Evolutionary conservation across 2,888 invertebrate species (phyloP).

Genomic region (Neoaliturus tenellus): DNA sequence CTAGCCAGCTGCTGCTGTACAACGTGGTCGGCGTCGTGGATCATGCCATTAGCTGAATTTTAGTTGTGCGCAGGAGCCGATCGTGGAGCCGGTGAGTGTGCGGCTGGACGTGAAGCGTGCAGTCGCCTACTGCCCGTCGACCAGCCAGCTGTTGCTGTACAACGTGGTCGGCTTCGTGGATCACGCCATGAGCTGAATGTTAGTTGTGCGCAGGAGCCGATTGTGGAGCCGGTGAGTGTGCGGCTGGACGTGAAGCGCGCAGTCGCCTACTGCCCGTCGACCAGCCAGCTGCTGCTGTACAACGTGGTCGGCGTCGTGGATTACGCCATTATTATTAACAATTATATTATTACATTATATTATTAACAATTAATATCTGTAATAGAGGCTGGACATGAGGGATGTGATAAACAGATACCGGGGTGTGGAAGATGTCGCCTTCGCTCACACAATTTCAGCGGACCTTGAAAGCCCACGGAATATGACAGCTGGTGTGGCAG

Average conservation of each 20-base stretch:
- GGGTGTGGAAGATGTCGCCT: too few species aligned
- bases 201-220: conserved; percentile 77
- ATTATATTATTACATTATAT: too few species aligned
- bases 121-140: conserved; percentile 71
- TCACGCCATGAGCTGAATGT: too few species aligned
- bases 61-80: conserved; percentile 77
- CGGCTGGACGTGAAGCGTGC: conserved; percentile 84
- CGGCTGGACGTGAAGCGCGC: conserved; percentile 84
- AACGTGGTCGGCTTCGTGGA: conserved; percentile 83
- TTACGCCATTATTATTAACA: too few species aligned
- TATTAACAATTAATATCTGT: too few species aligned
- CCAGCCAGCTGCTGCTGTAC: conserved; percentile 73
- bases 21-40: conserved; percentile 83
- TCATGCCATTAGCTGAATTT: too few species aligned
- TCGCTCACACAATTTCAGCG: too few species aligned
- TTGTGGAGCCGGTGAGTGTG: conserved; percentile 83
- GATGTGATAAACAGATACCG: too few species aligned
- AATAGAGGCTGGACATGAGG: too few species aligned
- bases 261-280: conserved; percentile 71
- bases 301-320: conserved; percentile 83
- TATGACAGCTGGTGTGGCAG: too few species aligned
- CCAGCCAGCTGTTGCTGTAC: conserved; percentile 73
- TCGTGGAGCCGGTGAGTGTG: conserved; percentile 83
- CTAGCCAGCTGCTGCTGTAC: conserved; percentile 73
- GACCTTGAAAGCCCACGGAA: too few species aligned